Base-by-base conservation (phyloP, 1,140 invertebrate genomes). In the Dendrolimus punctatus region DNA sequence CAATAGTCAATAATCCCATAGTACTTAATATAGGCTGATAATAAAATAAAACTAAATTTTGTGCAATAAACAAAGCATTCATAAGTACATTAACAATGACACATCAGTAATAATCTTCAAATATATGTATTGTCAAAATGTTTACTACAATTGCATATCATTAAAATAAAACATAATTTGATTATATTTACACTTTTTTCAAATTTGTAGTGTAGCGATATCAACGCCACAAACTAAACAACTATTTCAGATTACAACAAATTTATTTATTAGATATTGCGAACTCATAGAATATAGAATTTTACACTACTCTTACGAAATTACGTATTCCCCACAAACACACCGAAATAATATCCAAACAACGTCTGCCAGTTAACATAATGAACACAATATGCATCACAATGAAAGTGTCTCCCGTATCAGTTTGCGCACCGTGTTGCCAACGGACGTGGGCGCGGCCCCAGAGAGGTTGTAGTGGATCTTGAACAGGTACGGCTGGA, bases 401-500 rank as follows among this genome's bases (percentile, higher is more conserved):
- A 93, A 91, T 42, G 93, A 90, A 37, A 96, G 87, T n/a, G 95
- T 96, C 74, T 96, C 96, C 76, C 94, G 94, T 40, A 98, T 92
- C 40, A 98, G 90, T 81, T 96, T 97, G 70, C 95, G 95, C 89
- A 98, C 93, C 1, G 95, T 95, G 64, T 94, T 95, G 38, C 94
- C 92, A 64, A 96, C 93, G 2, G 94, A 94, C 1, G 91, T 90
- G 49, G 89, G 90, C 9, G 91, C 88, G 39, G 93, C 91, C 40
- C 93, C 92, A 23, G 92, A 90, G 39, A 94, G 91, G 37, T 92
- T 92, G 77, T 94, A 95, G 52, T 93, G 93, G 44, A 95, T 88
- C 86, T 96, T 97, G 84, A 97, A 98, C 58, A 99, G 89, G 87
- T 98, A 99, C 40, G 98, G 98, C 79, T 99, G 98, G 46, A 98